These are phyloP conservation scores for Catagonus wagneri DNA, from an alignment of 2,113 vertebrate species.

Conservation along the genomic window DNA sequence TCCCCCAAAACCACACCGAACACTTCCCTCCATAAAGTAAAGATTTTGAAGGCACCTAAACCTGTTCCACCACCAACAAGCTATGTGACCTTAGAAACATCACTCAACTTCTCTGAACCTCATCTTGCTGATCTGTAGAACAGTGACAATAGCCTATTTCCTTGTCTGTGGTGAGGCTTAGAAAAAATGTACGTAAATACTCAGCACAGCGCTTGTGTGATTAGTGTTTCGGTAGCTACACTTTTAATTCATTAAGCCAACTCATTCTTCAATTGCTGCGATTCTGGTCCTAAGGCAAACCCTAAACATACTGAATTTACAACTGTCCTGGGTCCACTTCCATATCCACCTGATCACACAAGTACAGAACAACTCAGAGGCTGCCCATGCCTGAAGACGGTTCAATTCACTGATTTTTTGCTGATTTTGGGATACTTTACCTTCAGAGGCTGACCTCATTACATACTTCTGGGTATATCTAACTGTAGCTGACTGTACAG, in stretches of 20 bases:
- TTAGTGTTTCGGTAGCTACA: neutral
- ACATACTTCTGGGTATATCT: neutral
- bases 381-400: neutral
- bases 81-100: neutral
- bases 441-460: neutral
- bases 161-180: neutral
- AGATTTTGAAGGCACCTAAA: neutral
- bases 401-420: neutral
- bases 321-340: neutral
- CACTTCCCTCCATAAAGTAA: neutral
- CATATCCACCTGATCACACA: neutral
- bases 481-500: neutral
- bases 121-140: neutral
- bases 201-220: neutral
- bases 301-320: neutral
- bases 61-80: neutral
- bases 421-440: neutral
- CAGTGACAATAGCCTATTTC: neutral
- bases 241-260: slow-evolving; percentile 19
- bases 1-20: neutral
- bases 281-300: slow-evolving; percentile 29
- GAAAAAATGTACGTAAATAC: neutral
- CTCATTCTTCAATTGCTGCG: neutral
- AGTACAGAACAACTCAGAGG: neutral
- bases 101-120: slow-evolving; percentile 1